Evolutionary conservation across 2,797 vertebrate species (phyloP).

Genomic region (Rhinoraja longicauda): DNA sequence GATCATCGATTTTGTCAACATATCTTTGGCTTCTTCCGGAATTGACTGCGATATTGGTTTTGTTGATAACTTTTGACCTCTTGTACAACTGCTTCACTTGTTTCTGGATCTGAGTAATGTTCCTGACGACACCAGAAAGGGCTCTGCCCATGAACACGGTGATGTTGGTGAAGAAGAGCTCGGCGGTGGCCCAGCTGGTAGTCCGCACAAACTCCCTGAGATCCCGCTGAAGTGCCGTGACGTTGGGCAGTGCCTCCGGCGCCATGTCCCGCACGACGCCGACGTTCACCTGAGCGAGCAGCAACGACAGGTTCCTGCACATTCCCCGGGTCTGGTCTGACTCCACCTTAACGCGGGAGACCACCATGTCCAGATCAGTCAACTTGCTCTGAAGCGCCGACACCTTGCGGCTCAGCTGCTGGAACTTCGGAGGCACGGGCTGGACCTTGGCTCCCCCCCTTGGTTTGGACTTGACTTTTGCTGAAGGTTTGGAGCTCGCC

Average conservation of each 20-base stretch:
- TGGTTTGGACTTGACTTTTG: conserved; percentile 44
- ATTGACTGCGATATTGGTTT: conserved; percentile 40
- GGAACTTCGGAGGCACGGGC: conserved; percentile 50
- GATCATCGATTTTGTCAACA: conserved; percentile 50
- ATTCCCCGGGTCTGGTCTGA: conserved; percentile 48
- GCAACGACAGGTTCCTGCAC: conserved; percentile 50
- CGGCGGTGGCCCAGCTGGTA: conserved; percentile 54
- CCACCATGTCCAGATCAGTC: conserved; percentile 50
- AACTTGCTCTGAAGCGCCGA: conserved; percentile 62
- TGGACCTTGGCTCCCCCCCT: conserved; percentile 47
- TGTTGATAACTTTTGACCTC: conserved; percentile 44
- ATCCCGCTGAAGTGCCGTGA: conserved; percentile 52
- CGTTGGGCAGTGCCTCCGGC: conserved; percentile 48
- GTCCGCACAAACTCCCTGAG: conserved; percentile 57
- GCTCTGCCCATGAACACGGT: conserved; percentile 50
- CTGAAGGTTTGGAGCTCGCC: conserved; percentile 49
- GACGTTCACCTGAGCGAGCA: conserved; percentile 49
- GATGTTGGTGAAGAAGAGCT: conserved; percentile 54
- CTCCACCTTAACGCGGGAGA: conserved; percentile 59
- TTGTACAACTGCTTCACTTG: conserved; percentile 52
- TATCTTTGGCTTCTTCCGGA: conserved; percentile 59
- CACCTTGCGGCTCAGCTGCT: conserved; percentile 59
- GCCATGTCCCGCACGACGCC: conserved; percentile 52
- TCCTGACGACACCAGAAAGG: conserved; percentile 45
- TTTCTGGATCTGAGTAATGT: conserved; percentile 56